Evolutionary conservation across 2,888 invertebrate genomes (phyloP).

Genomic region (Archips crataeganus): DNA sequence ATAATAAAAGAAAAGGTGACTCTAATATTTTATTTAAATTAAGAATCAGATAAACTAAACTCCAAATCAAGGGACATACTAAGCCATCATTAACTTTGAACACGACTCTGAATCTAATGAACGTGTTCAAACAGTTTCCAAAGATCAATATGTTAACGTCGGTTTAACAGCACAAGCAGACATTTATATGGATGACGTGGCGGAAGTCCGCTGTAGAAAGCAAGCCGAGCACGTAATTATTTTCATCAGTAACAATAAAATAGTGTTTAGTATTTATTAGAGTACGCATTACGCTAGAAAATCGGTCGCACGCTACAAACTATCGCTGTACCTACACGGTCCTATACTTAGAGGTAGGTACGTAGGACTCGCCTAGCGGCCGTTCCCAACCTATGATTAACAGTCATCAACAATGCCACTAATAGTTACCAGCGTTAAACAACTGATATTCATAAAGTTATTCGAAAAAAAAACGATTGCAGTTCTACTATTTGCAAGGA

Average conservation of each 20-base stretch:
- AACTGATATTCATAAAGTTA: conserved; percentile 55
- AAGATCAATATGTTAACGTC: background rate
- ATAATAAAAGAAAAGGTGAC: too few relatives aligned
- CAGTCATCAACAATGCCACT: conserved; percentile 56
- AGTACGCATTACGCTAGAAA: conserved; percentile 46
- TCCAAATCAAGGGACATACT: background rate
- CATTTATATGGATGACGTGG: conserved; percentile 18
- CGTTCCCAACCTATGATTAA: conserved; percentile 58
- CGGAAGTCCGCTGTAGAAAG: conserved; percentile 15
- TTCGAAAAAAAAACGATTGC: conserved; percentile 48
- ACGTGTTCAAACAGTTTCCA: background rate
- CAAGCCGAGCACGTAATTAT: conserved; percentile 22
- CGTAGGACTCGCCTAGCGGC: conserved; percentile 40
- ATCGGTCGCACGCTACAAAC: conserved; percentile 45
- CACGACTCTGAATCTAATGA: background rate
- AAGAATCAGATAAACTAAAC: background rate
- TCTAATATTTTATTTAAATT: too few relatives aligned
- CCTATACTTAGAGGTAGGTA: background rate
- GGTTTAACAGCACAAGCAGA: background rate
- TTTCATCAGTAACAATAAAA: conserved; percentile 24
- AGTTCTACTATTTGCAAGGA: background rate
- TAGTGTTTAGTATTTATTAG: conserved; percentile 42
- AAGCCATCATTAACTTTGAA: background rate
- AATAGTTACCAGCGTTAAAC: conserved; percentile 50
- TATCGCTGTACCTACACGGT: background rate